Percentiles rank a stretch among this genome's conserved stretches.
Conservation (phyloP, 1,140 invertebrate species). For the Battus philenor region DNA sequence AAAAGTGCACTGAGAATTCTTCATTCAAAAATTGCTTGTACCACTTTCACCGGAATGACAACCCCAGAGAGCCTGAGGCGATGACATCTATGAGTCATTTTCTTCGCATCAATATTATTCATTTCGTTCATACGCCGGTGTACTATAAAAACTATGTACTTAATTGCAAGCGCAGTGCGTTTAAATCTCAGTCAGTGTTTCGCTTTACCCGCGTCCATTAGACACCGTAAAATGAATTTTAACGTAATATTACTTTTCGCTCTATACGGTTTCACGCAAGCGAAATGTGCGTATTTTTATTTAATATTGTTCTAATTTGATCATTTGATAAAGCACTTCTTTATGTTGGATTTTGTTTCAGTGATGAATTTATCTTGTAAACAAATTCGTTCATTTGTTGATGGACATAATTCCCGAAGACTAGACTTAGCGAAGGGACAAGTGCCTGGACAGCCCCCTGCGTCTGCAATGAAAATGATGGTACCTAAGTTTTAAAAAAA, state of each 20-base stretch:
- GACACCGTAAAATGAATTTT: conserved; percentile 14
- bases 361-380: too few species aligned
- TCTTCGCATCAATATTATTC: too few species aligned
- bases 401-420: conserved; percentile 48
- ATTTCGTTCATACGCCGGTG: background rate
- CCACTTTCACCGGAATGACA: too few species aligned
- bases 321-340: too few species aligned
- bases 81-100: too few species aligned
- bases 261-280: conserved; percentile 20
- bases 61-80: too few species aligned
- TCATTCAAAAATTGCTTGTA: too few species aligned
- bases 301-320: too few species aligned
- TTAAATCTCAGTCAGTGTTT: conserved; percentile 17
- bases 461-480: conserved; percentile 48
- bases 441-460: conserved; percentile 41
- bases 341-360: too few species aligned
- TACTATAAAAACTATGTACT: conserved; percentile 1
- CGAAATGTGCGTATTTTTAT: conserved; percentile 29
- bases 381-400: conserved; percentile 38
- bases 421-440: conserved; percentile 34
- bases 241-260: conserved; percentile 20
- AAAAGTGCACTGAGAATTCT: too few species aligned
- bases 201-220: conserved; percentile 14
- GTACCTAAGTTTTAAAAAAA: conserved; percentile 30
- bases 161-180: background rate